Percentiles rank a stretch among this genome's conserved stretches.
Evolutionary conservation across 1,140 invertebrate species (phyloP).

Genomic region (Drosophila littoralis): DNA sequence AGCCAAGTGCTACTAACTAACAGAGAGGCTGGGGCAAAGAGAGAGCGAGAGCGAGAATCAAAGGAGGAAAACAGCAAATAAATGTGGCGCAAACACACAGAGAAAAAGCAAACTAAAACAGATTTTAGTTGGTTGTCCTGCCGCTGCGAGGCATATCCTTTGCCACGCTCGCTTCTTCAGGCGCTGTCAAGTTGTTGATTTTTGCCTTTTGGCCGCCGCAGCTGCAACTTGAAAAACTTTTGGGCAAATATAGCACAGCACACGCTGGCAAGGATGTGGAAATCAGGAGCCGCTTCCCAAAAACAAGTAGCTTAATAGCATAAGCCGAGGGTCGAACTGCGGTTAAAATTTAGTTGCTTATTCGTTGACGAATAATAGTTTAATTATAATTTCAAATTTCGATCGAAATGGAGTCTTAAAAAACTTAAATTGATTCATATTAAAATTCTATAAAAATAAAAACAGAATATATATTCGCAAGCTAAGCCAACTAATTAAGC

Average conservation of each 20-base stretch:
- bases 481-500: conserved; percentile 29
- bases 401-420: no score
- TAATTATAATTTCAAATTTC: no score
- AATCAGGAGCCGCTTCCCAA: conserved; percentile 27
- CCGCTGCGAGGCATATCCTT: not conserved
- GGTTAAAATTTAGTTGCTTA: no score
- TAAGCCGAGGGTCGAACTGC: conserved; percentile 22
- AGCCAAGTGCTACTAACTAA: conserved; percentile 44
- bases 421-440: not conserved
- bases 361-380: no score
- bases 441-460: not conserved
- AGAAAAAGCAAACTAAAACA: conserved; percentile 49
- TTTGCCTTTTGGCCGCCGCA: conserved; percentile 45
- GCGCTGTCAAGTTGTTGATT: conserved; percentile 18
- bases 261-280: conserved; percentile 10
- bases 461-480: conserved; percentile 1
- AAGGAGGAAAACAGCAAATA: conserved; percentile 33
- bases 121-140: conserved; percentile 55
- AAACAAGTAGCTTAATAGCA: not conserved
- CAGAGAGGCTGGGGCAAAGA: conserved; percentile 15
- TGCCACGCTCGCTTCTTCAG: not conserved
- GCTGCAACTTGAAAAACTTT: conserved; percentile 44
- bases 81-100: conserved; percentile 43
- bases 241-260: conserved; percentile 38
- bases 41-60: not conserved